A percentile compares a stretch with the other conserved stretches of the same genome.
These are phyloP conservation scores for Adoxophyes honmai DNA, from an alignment of 1,140 invertebrate genomes.

Conservation along the genomic window DNA sequence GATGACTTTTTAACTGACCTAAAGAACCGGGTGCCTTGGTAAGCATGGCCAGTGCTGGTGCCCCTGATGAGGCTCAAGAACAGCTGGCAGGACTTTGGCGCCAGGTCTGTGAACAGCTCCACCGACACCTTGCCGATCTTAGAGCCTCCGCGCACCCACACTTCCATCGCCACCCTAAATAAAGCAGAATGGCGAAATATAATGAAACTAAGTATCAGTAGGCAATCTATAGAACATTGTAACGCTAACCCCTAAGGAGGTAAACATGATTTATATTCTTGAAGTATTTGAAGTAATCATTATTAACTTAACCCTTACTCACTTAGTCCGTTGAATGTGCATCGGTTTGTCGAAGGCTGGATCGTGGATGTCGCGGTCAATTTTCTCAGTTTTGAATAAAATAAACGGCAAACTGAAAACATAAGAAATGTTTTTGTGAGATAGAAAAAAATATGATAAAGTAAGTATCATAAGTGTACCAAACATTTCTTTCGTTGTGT, in stretches of 20 bases:
- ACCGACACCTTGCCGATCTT: constrained; percentile 55
- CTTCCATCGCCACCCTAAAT: constrained; percentile 56
- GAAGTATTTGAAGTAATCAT: too few species aligned
- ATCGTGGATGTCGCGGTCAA: constrained; percentile 57
- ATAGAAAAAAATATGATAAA: background rate
- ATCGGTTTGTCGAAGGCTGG: constrained; percentile 57
- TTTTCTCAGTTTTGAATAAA: constrained; percentile 61
- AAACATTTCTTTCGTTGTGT: background rate
- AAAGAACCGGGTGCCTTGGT: constrained; percentile 56
- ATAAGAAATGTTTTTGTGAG: background rate
- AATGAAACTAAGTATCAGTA: too few species aligned
- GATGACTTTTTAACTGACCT: constrained; percentile 30
- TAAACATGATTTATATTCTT: too few species aligned
- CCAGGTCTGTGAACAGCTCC: constrained; percentile 57
- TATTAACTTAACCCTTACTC: constrained; percentile 19
- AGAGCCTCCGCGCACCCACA: constrained; percentile 55
- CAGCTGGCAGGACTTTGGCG: constrained; percentile 51
- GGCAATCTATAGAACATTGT: too few species aligned
- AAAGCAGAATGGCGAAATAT: too few species aligned
- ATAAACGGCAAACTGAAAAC: constrained; percentile 64
- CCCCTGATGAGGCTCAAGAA: constrained; percentile 56
- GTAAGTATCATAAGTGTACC: too few species aligned
- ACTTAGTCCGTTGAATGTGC: constrained; percentile 43
- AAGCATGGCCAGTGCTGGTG: constrained; percentile 45
- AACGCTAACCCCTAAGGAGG: too few species aligned